These are phyloP conservation scores for Eonycteris spelaea DNA, from an alignment of 2,113 vertebrate genomes.

Conservation along the genomic window DNA sequence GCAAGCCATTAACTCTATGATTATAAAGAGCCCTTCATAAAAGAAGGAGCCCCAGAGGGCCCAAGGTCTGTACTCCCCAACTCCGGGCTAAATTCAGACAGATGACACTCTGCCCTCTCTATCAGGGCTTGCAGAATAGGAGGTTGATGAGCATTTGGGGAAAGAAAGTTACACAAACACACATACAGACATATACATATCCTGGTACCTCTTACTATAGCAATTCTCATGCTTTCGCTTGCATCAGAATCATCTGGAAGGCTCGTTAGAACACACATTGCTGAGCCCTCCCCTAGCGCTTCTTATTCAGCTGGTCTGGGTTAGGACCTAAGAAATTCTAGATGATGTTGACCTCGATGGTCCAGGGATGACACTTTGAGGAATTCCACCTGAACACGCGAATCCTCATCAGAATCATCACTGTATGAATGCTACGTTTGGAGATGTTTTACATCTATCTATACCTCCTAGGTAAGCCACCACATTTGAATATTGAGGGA, in stretches of 20 bases:
- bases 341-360: not conserved
- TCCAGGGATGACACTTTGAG: not conserved
- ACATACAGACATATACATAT: not conserved
- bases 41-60: not conserved
- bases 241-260: not conserved
- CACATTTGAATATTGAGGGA: not conserved
- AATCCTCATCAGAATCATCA: not conserved
- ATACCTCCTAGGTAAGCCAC: fast-evolving
- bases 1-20: not conserved
- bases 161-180: not conserved
- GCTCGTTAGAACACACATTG: not conserved
- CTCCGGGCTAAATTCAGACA: not conserved
- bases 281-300: not conserved
- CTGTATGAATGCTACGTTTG: not conserved
- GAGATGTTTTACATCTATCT: not conserved
- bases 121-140: not conserved
- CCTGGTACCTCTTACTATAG: not conserved
- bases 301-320: not conserved
- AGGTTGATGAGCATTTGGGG: not conserved
- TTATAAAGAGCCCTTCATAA: not conserved
- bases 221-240: not conserved
- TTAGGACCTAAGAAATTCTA: not conserved
- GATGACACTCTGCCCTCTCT: not conserved
- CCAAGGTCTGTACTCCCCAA: not conserved
- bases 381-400: fast-evolving